phyloP scores from a whole-genome alignment of 2,888 invertebrate species.

The Tetrapedia diversipes region DNA sequence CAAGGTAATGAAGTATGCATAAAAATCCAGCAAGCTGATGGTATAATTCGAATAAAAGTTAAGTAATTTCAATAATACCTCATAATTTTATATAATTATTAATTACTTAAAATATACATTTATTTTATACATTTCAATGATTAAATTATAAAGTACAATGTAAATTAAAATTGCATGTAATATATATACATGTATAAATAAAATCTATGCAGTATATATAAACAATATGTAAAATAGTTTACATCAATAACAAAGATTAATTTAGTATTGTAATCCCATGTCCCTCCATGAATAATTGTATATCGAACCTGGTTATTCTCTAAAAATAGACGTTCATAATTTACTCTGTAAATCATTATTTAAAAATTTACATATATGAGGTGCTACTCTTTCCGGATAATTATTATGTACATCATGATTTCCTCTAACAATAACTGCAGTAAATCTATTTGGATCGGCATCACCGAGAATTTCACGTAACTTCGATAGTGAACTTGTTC shows the following conservation, averaged over 20 bases:
- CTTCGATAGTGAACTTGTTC: accelerated
- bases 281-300: too few relatives aligned
- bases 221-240: not conserved
- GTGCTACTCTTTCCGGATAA: conserved; percentile 84
- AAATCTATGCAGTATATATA: not conserved
- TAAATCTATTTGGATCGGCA: conserved; percentile 16
- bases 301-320: conserved; percentile 1
- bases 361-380: conserved; percentile 84
- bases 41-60: conserved; percentile 66
- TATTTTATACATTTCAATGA: conserved; percentile 8
- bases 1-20: conserved; percentile 65
- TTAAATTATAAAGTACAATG: not conserved
- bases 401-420: conserved; percentile 87
- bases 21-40: conserved; percentile 70
- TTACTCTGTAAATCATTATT: conserved; percentile 58
- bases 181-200: conserved; percentile 9
- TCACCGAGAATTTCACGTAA: accelerated
- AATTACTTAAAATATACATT: conserved; percentile 5
- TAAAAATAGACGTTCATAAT: conserved; percentile 56
- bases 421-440: conserved; percentile 82
- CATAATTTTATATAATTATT: conserved; percentile 9
- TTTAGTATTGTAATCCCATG: conserved; percentile 3
- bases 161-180: not conserved
- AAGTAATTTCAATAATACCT: conserved; percentile 18
- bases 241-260: conserved; percentile 3